A percentile compares a stretch with the other conserved stretches of the same genome.
phyloP scores from a whole-genome alignment of 2,113 vertebrate genomes.

The Petaurus breviceps region DNA sequence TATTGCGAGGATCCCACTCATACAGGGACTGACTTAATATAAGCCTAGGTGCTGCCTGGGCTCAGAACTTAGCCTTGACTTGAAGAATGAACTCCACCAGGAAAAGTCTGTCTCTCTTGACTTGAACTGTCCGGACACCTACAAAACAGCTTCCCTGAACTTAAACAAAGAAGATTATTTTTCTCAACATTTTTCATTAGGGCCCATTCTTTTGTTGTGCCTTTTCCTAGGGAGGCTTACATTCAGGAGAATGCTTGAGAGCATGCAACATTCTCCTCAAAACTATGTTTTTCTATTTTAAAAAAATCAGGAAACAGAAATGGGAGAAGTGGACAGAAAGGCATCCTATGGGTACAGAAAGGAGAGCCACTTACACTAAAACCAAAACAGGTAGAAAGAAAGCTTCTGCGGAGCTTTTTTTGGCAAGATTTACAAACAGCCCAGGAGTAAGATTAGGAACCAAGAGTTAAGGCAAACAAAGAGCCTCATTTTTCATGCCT shows the following conservation, averaged over 20 bases:
- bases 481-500: conserved; percentile 23
- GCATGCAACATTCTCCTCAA: not conserved
- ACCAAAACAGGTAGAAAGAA: not conserved
- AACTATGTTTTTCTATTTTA: not conserved
- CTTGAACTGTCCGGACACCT: not conserved
- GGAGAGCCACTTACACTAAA: not conserved
- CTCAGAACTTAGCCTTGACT: not conserved
- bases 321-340: not conserved
- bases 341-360: not conserved
- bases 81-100: not conserved
- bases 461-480: not conserved
- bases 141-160: not conserved
- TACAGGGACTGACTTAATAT: too few relatives aligned
- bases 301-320: not conserved
- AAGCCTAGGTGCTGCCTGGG: not conserved
- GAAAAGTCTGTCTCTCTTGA: not conserved
- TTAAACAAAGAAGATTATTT: not conserved
- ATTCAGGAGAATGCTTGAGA: not conserved
- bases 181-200: not conserved
- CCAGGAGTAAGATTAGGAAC: not conserved
- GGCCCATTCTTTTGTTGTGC: not conserved
- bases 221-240: not conserved
- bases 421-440: conserved; percentile 8
- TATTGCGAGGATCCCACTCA: not conserved
- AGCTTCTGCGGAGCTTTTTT: not conserved